Evolutionary conservation across 1,140 invertebrate species (phyloP).

Genomic region (Globodera rostochiensis): DNA sequence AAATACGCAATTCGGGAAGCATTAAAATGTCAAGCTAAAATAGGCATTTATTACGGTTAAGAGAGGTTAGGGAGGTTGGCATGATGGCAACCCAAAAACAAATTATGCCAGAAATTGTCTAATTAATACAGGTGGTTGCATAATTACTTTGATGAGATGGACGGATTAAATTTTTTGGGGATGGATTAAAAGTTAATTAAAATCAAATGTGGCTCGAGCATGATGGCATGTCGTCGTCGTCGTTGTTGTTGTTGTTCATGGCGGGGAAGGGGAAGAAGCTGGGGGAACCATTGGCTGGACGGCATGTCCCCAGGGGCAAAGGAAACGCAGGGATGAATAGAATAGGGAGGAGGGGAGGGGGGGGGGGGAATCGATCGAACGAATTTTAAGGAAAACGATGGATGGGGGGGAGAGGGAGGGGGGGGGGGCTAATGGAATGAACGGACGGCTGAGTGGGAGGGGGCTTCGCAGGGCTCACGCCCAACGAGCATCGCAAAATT

Average conservation of each 20-base stretch:
- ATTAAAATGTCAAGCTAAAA: too few relatives aligned
- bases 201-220: too few relatives aligned
- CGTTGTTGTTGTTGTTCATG: neutral
- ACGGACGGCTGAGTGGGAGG: neutral
- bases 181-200: too few relatives aligned
- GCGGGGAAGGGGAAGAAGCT: neutral
- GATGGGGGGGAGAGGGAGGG: neutral
- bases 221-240: too few relatives aligned
- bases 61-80: neutral
- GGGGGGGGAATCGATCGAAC: neutral
- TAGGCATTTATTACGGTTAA: neutral
- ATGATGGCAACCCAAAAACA: too few relatives aligned
- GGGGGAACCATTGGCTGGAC: neutral
- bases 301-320: too few relatives aligned
- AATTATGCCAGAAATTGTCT: too few relatives aligned
- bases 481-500: neutral
- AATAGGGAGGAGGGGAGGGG: neutral
- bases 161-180: too few relatives aligned
- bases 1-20: neutral
- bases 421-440: conserved; percentile 17
- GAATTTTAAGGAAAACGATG: neutral
- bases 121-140: too few relatives aligned
- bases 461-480: neutral
- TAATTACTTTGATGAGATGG: too few relatives aligned
- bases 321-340: neutral